Base-by-base conservation (phyloP, 2,797 vertebrate genomes). In the Catharus ustulatus region DNA sequence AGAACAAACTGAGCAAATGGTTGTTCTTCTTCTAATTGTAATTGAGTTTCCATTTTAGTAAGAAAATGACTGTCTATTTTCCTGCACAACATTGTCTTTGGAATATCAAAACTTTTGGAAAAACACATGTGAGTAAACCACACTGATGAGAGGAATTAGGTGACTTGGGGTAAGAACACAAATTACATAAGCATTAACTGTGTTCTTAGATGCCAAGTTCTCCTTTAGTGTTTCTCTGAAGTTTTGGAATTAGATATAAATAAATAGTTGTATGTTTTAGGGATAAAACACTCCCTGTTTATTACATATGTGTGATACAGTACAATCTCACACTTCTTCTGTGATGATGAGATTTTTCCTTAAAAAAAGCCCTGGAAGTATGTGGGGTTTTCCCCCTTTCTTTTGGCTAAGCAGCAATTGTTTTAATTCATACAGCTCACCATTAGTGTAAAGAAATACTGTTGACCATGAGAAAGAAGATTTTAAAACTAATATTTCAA, bases 1-100 rank as follows among this genome's bases (percentile, higher is more conserved):
- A 96, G 93, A 71, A 71, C 96, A 58, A 97, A 89, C 83, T 97
- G 98, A 97, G 98, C 98, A 92, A 88, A 84, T 87, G 34, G 24
- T 79, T 89, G 26, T 2, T 16, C 67, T 89, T 66, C 74, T 84
- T 45, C 55, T 61, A 69, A 55, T 85, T 79, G 68, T 55, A 73
- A 76, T 76, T 57, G 45, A 10, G 10, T 90, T 95, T 81, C 51
- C 27, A 32, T 87, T 84, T 43, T 84, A 73, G 29, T 90, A 69
- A 78, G 77, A 71, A 71, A 86, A 67, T 58, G 2, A 64, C 45
- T 69, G 23, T 5, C 63, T 89, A 3, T 86, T 84, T 76, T 78
- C 55, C 67, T 82, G 67, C 54, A 79, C 20, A 58, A 23, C 68
- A 24, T 66, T 67, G 75, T 79, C 46, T 82, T 68, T 73, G 43